Base-by-base conservation (phyloP, 2,113 vertebrate species). In the Aegotheles bennettii region DNA sequence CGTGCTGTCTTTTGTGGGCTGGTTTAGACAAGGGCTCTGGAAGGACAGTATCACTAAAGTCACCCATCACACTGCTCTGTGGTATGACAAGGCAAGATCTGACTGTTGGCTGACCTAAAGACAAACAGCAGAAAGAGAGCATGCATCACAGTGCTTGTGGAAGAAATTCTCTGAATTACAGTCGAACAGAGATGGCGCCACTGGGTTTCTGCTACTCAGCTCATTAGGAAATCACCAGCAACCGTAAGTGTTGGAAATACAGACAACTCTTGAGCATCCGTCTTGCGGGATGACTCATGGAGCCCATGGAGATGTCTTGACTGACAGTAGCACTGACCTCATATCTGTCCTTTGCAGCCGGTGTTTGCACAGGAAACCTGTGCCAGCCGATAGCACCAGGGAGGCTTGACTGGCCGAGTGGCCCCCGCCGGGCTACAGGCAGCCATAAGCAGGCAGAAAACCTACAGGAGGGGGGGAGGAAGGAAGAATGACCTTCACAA, bases 321-420 rank as follows among this genome's bases (percentile, higher is more conserved):
- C 40, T 51, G 69, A 35, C 23, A 6, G 29, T 13, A 54, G 29
- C 3, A 3, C 56, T 67, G 75, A 35, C 33, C 56, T 54, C 14
- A 11, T 17, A 20, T 45, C 57, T 83, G 56, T 10, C 10, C 25
- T 23, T 65, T 33, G 23, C 16, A 82, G 73, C 21, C 0, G 1
- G 10, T 2, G 2, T 60, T 59, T 11, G 11, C 14, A 8, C 48
- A 51, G 47, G 48, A 63, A 91, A 63, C 25, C 29, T 38, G 40
- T 0, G 1, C 51, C 54, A 61, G 40, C 20, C 0, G 0, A 24
- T 17, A 50, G 47, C 0, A 2, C 45, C 0, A 2, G 43, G 35
- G 26, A n/a, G 29, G 50, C 18, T 85, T 7, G 5, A 36, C 40
- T 45, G 74, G 47, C 1, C 1, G 23, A 70, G 43, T 0, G 0